Evolutionary conservation across 2,888 invertebrate genomes (phyloP).

Genomic region (Elysia crispata): DNA sequence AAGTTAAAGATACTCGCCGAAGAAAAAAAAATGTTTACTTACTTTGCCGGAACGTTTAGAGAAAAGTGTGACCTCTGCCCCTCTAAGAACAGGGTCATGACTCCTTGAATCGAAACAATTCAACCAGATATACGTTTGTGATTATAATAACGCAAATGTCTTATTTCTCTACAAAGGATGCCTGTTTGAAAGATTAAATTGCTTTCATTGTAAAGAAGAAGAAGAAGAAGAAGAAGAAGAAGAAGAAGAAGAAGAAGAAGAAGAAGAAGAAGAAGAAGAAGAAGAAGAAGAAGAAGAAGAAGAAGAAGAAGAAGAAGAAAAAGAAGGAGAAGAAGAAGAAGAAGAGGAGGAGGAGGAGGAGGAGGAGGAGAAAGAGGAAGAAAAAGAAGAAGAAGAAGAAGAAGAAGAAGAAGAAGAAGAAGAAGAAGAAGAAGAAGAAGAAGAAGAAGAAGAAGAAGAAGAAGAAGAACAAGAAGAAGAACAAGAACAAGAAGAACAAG

Average conservation of each 20-base stretch:
- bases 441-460: not conserved
- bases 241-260: not conserved
- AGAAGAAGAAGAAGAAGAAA: not conserved
- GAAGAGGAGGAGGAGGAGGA: not conserved
- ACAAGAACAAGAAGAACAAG: not conserved
- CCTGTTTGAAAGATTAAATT: not conserved
- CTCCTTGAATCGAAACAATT: too few species aligned
- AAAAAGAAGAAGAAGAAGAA: not conserved
- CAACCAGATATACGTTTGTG: too few species aligned
- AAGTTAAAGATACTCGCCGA: too few species aligned
- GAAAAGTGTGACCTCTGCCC: too few species aligned
- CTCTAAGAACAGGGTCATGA: too few species aligned
- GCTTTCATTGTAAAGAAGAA: slow-evolving; percentile 26
- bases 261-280: not conserved
- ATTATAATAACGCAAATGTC: too few species aligned
- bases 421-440: not conserved
- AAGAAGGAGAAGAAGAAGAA: not conserved
- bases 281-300: not conserved
- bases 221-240: not conserved
- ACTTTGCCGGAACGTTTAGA: too few species aligned
- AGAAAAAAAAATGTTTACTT: too few species aligned
- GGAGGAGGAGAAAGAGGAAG: not conserved
- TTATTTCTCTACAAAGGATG: slow-evolving; percentile 7
- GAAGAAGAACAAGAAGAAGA: not conserved
- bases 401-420: not conserved